A percentile compares a stretch with the other conserved stretches of the same genome.
phyloP scores from a whole-genome alignment of 2,113 vertebrate species.

The Pithys albifrons region DNA sequence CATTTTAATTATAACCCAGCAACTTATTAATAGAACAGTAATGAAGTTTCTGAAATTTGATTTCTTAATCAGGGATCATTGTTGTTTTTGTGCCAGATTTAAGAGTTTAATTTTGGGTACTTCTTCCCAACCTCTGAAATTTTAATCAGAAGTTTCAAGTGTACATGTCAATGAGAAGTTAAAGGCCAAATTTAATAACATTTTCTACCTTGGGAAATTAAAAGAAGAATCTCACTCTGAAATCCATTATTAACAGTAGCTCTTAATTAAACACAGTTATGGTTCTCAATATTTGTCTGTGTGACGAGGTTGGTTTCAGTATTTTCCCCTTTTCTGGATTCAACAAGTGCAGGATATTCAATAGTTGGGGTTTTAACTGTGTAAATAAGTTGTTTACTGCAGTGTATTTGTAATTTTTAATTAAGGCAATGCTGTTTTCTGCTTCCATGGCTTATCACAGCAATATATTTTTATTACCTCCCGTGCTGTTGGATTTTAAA shows the following conservation, averaged over 20 bases:
- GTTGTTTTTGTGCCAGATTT: constrained; percentile 70
- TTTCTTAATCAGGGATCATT: constrained; percentile 59
- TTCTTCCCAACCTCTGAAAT: constrained; percentile 68
- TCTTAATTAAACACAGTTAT: constrained; percentile 79
- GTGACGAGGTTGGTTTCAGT: constrained; percentile 55
- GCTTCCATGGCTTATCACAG: constrained; percentile 77
- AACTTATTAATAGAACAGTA: constrained; percentile 29
- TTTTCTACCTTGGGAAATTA: constrained; percentile 79
- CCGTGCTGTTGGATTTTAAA: constrained; percentile 76
- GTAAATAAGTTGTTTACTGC: constrained; percentile 80
- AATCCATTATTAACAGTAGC: constrained; percentile 75
- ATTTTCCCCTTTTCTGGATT: constrained; percentile 44
- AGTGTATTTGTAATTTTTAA: constrained; percentile 79
- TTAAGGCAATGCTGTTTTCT: constrained; percentile 73
- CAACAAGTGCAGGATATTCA: constrained; percentile 26
- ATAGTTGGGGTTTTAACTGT: constrained; percentile 18
- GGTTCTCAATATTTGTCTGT: constrained; percentile 59
- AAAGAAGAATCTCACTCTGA: constrained; percentile 53
- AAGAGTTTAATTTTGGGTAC: constrained; percentile 71
- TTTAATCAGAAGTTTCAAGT: constrained; percentile 75
- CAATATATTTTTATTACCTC: constrained; percentile 78
- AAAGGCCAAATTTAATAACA: constrained; percentile 80
- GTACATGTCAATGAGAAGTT: constrained; percentile 64
- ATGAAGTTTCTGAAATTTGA: constrained; percentile 60
- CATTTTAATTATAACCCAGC: background rate